Evolutionary conservation across 2,113 vertebrate species (phyloP), one percentile per base, ranked within the genome.

Genomic region (Platycercus adscitus): DNA sequence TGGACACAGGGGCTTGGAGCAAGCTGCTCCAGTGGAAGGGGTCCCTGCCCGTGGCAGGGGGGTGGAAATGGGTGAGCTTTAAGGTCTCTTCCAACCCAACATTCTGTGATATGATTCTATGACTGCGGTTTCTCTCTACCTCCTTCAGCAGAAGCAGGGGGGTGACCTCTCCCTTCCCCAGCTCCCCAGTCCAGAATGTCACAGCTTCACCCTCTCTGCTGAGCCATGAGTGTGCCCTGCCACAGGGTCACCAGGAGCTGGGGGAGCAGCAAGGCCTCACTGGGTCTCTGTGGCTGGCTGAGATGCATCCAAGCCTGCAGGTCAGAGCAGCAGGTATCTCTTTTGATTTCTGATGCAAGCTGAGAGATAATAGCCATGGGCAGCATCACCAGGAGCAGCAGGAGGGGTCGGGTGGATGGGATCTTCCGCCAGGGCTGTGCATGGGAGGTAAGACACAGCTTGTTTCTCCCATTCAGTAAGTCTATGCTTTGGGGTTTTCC

Each of bases 311-410:
- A 20, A 37, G 55, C 33, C 0, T 0, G 25, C 16, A 63, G 43
- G 39, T 35, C 13, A 13, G 39, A 37, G 49, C 3, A 44, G 56
- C 8, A 21, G 68, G 28, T 11, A 5, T 13, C 11, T 60, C 26
- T 20, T 2, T 24, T 11, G 24, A 8, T 8, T 47, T 78, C 41
- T 47, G 16, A 11, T 28, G 43, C 25, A 28, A 19, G 23, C 8
- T 2, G 9, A 12, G 7, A 23, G 55, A 17, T 17, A 20, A 44
- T 0, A 11, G 31, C 39, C 31, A 2, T 1, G 21, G 46, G 47
- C 24, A 14, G 44, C 37, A 29, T 20, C 20, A 2, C 10, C 24
- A 4, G 47, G 3, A 13, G 55, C 1, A 6, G 49, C 43, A 29
- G 56, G 29, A 80, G 50, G 14, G 33, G 44, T 3, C 2, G 3